These are phyloP conservation scores for Plestiodon gilberti DNA, from an alignment of 2,113 vertebrate species.

Conservation along the genomic window DNA sequence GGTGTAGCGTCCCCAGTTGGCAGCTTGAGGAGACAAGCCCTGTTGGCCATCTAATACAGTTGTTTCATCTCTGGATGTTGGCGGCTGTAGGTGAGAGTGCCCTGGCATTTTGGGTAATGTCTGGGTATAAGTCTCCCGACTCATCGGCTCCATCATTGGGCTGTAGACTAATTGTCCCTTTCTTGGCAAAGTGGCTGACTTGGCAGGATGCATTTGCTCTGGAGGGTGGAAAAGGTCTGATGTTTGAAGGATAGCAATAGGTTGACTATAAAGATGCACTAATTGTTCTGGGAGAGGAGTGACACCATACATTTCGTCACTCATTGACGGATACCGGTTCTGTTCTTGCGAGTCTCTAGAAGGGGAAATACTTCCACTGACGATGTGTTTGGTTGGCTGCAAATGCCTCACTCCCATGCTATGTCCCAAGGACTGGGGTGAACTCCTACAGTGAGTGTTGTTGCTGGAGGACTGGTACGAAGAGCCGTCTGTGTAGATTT, in stretches of 20 bases:
- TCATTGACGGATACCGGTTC: slow-evolving; percentile 76
- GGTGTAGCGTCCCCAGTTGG: slow-evolving; percentile 85
- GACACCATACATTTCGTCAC: slow-evolving; percentile 77
- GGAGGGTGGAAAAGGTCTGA: slow-evolving; percentile 84
- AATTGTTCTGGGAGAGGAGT: slow-evolving; percentile 84
- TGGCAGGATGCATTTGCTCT: slow-evolving; percentile 82
- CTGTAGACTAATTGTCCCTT: slow-evolving; percentile 82
- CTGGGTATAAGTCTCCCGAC: slow-evolving; percentile 85
- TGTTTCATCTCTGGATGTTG: slow-evolving; percentile 80
- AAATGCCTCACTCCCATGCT: slow-evolving; percentile 60
- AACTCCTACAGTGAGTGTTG: slow-evolving; percentile 63
- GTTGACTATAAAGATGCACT: slow-evolving; percentile 89
- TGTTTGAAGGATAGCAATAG: slow-evolving; percentile 88
- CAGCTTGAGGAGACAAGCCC: slow-evolving; percentile 77
- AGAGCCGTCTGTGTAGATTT: slow-evolving; percentile 89
- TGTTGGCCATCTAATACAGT: slow-evolving; percentile 78
- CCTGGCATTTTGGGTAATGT: slow-evolving; percentile 85
- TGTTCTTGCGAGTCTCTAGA: slow-evolving; percentile 73
- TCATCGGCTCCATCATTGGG: slow-evolving; percentile 78
- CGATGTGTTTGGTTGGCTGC: slow-evolving; percentile 73
- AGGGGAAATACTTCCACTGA: slow-evolving; percentile 68
- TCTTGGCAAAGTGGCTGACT: slow-evolving; percentile 91
- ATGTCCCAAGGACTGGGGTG: slow-evolving; percentile 63
- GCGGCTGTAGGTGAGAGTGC: slow-evolving; percentile 76
- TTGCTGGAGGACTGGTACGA: slow-evolving; percentile 73